Conservation (phyloP, 2,113 vertebrate species). For the Rattus norvegicus region DNA sequence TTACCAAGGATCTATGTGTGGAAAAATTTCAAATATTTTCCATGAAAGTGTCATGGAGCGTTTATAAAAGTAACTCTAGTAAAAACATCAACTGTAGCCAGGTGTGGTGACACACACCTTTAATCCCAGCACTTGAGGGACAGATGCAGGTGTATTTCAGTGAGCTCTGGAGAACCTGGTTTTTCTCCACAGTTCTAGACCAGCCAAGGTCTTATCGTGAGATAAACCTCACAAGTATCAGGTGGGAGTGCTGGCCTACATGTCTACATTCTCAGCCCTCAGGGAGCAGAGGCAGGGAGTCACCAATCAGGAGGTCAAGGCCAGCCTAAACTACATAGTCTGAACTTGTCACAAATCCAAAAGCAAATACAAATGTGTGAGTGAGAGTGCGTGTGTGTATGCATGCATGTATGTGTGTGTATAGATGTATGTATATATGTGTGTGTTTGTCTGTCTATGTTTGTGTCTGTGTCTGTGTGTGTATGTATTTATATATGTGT, state of each 20-base stretch:
- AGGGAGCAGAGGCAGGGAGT: not conserved
- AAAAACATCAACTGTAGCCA: not conserved
- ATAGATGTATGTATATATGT: too few species aligned
- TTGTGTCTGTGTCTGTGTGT: too few species aligned
- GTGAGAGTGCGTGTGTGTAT: too few species aligned
- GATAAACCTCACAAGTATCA: not conserved
- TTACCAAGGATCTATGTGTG: not conserved
- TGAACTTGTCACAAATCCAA: not conserved
- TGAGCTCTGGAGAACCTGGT: not conserved
- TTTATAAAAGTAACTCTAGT: not conserved
- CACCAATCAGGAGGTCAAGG: not conserved
- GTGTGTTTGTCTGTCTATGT: too few species aligned
- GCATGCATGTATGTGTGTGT: too few species aligned
- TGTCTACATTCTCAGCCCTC: not conserved
- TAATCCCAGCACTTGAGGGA: not conserved
- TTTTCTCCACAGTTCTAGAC: not conserved
- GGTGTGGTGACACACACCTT: not conserved
- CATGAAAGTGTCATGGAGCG: not conserved
- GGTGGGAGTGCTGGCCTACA: too few species aligned
- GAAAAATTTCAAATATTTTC: conserved; percentile 15
- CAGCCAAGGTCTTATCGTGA: not conserved
- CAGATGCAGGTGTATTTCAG: not conserved
- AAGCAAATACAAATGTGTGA: not conserved
- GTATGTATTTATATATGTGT: too few species aligned
- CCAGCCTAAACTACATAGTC: not conserved